Conservation (phyloP, 1,140 invertebrate species). For the Brachionus rubens region DNA sequence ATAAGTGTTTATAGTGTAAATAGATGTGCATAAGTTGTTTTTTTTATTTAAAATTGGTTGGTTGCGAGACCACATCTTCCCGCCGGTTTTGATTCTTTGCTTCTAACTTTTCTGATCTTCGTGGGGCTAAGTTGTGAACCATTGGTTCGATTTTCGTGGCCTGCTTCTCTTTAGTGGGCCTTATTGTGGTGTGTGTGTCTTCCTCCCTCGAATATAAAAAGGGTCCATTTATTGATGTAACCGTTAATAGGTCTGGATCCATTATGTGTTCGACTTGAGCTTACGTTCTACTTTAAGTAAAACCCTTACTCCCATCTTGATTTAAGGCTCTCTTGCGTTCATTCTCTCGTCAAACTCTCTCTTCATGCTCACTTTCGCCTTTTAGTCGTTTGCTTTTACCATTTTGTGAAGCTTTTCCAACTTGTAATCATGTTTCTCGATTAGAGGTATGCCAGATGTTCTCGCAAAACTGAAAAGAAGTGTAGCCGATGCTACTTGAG, state of each 20-base stretch:
- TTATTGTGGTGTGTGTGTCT: no score
- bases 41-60: no score
- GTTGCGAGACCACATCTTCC: no score
- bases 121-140: no score
- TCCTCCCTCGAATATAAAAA: not conserved
- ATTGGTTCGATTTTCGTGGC: no score
- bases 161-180: no score
- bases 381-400: not conserved
- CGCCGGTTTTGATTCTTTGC: no score
- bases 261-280: not conserved
- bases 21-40: no score
- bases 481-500: not conserved
- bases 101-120: no score
- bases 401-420: not conserved
- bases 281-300: not conserved
- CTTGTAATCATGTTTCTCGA: not conserved
- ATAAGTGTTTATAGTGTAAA: no score
- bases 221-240: not conserved
- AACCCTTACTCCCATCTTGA: not conserved
- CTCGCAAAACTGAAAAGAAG: not conserved
- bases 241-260: not conserved
- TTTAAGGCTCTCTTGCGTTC: not conserved
- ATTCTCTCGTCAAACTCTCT: not conserved
- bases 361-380: not conserved
- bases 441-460: not conserved